phyloP scores from a whole-genome alignment of 2,797 vertebrate species.

The Coregonus ussuriensis region DNA sequence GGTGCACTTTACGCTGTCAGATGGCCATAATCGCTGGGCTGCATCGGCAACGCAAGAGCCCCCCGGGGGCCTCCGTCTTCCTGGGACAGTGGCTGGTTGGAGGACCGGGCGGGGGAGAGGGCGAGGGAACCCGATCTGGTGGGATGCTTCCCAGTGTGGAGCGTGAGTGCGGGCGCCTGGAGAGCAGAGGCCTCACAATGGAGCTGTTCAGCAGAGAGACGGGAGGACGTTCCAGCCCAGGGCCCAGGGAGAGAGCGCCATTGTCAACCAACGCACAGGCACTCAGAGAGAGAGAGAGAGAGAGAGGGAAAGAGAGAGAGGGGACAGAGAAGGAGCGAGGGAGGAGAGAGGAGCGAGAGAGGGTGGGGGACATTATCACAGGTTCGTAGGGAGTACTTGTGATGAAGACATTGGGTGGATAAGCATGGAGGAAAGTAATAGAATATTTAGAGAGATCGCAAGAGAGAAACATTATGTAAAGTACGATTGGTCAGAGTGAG shows the following conservation, averaged over 20 bases:
- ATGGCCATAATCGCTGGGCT: background rate
- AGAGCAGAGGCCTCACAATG: slow-evolving; percentile 19
- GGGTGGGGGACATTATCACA: background rate
- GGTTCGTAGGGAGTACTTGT: background rate
- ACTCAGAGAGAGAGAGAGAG: background rate
- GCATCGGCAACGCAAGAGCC: slow-evolving; percentile 2
- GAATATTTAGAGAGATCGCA: background rate
- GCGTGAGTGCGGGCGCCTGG: slow-evolving; percentile 6
- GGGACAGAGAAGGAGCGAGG: background rate
- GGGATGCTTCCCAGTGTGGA: slow-evolving; percentile 14
- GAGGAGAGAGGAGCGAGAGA: background rate
- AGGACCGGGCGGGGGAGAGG: background rate
- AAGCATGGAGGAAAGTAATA: background rate
- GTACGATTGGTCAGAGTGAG: background rate
- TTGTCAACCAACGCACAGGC: slow-evolving; percentile 21
- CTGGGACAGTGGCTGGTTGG: background rate
- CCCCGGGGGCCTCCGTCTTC: background rate
- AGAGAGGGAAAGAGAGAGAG: slow-evolving; percentile 10
- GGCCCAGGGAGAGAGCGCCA: slow-evolving; percentile 31
- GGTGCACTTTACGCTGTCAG: slow-evolving; percentile 13
- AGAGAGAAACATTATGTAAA: background rate
- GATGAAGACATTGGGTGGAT: background rate
- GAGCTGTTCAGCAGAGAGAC: slow-evolving; percentile 17
- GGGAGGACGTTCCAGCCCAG: slow-evolving; percentile 23
- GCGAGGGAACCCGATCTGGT: background rate